Evolutionary conservation across 2,888 invertebrate genomes (phyloP).

Genomic region (Eristalis tenax): DNA sequence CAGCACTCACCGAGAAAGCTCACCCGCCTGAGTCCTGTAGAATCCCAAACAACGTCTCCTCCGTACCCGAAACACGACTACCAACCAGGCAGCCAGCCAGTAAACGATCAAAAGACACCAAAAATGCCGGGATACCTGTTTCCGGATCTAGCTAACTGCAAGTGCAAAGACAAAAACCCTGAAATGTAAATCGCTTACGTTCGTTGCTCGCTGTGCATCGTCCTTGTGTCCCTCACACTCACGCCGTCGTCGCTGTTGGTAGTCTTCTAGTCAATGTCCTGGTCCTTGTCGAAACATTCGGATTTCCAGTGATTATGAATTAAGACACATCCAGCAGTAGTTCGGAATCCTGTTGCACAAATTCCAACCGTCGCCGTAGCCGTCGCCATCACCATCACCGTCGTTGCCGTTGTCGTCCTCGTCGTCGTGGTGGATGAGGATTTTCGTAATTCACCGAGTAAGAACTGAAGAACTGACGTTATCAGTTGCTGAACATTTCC

Average conservation of each 20-base stretch:
- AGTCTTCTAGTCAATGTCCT: conserved; percentile 27
- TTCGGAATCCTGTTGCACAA: conserved; percentile 69
- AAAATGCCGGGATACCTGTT: conserved; percentile 24
- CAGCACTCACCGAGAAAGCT: background rate
- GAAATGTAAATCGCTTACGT: conserved; percentile 64
- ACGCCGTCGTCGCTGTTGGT: background rate
- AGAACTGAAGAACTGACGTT: conserved; percentile 72
- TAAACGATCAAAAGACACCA: conserved; percentile 51
- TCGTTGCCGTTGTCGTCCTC: background rate
- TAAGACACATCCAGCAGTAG: conserved; percentile 68
- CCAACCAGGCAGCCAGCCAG: conserved; percentile 16
- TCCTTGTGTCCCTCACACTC: background rate
- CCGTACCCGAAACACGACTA: conserved; percentile 21
- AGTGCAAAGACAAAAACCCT: conserved; percentile 43
- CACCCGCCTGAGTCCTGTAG: conserved; percentile 41
- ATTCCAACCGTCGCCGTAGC: conserved; percentile 45
- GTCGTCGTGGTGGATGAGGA: conserved; percentile 28
- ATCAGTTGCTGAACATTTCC: conserved; percentile 70
- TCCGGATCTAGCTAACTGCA: conserved; percentile 47
- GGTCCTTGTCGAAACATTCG: conserved; percentile 67
- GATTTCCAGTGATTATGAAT: conserved; percentile 71
- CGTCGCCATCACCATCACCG: background rate
- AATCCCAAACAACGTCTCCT: conserved; percentile 46
- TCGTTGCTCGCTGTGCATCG: background rate
- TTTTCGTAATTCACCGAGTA: conserved; percentile 68